Conservation (phyloP, 2,797 vertebrate species). For the Podarcis siculus region DNA sequence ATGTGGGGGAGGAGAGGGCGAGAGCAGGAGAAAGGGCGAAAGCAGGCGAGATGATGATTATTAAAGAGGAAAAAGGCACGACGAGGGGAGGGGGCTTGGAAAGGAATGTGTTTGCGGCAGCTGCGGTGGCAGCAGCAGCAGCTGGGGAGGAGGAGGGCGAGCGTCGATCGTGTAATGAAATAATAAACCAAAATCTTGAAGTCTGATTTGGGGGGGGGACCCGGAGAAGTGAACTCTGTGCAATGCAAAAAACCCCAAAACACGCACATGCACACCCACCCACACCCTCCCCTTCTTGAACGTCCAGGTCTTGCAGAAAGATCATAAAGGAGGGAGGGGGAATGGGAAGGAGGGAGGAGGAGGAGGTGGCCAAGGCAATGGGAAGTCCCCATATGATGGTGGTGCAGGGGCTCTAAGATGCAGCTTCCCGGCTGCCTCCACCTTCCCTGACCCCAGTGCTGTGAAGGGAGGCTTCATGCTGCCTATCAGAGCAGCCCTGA, state of each 20-base stretch:
- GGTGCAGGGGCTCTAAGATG: no score
- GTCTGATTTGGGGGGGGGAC: conserved; percentile 79
- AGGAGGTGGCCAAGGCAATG: conserved; percentile 3
- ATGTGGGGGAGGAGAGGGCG: not conserved
- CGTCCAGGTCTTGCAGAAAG: conserved; percentile 82
- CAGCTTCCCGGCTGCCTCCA: no score
- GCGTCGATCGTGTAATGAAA: conserved; percentile 91
- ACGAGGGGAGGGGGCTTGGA: conserved; percentile 61
- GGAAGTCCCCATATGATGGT: no score
- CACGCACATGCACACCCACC: no score
- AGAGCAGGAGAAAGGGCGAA: not conserved
- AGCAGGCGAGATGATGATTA: conserved; percentile 55
- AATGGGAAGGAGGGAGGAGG: conserved; percentile 35
- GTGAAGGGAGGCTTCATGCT: no score
- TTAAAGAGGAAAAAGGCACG: conserved; percentile 55
- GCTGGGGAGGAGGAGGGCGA: conserved; percentile 80
- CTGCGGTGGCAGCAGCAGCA: conserved; percentile 59
- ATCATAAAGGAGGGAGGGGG: conserved; percentile 49
- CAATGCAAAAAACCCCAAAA: not conserved
- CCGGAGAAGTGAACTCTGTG: conserved; percentile 69
- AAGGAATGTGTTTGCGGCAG: conserved; percentile 77
- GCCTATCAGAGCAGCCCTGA: no score
- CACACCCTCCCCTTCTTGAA: conserved; percentile 64
- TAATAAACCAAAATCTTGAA: conserved; percentile 83
- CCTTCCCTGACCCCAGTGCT: no score